Percentiles rank a stretch among this genome's conserved stretches.
Evolutionary conservation across 2,888 invertebrate species (phyloP).

Genomic region (Gandaritis pyraliata): DNA sequence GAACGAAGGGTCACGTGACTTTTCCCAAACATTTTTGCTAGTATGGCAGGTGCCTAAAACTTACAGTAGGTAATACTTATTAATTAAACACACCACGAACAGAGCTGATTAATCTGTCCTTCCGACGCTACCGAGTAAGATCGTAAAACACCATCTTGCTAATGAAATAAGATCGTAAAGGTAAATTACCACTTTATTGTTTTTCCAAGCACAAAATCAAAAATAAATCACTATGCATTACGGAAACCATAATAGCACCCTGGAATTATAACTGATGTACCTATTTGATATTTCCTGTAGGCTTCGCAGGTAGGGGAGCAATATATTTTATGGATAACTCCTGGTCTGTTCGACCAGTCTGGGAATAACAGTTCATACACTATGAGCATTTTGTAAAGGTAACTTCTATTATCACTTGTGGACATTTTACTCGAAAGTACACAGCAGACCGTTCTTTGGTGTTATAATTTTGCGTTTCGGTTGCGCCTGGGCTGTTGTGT

Average conservation of each 20-base stretch:
- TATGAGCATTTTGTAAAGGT: neutral
- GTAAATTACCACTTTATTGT: neutral
- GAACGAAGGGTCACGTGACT: too few relatives aligned
- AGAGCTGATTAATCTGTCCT: neutral
- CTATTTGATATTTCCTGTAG: conserved; percentile 36
- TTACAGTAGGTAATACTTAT: too few relatives aligned
- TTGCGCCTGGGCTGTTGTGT: too few relatives aligned
- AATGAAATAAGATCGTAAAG: too few relatives aligned
- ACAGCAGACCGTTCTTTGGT: too few relatives aligned
- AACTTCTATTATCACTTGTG: too few relatives aligned
- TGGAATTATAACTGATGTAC: conserved; percentile 32
- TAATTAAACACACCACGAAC: too few relatives aligned
- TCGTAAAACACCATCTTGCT: too few relatives aligned
- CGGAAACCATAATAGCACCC: conserved; percentile 23
- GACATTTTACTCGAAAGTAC: too few relatives aligned
- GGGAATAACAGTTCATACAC: conserved; percentile 4
- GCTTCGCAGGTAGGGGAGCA: conserved; percentile 36
- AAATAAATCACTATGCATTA: conserved; percentile 29
- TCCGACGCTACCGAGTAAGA: neutral
- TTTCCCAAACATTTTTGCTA: too few relatives aligned
- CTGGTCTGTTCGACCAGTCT: conserved; percentile 32
- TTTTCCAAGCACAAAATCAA: neutral
- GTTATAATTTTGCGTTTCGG: too few relatives aligned
- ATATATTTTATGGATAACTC: conserved; percentile 49
- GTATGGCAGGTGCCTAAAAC: too few relatives aligned